Percentiles rank a stretch among this genome's conserved stretches.
Conservation (phyloP, 2,113 vertebrate genomes). For the Cyanoderma ruficeps region DNA sequence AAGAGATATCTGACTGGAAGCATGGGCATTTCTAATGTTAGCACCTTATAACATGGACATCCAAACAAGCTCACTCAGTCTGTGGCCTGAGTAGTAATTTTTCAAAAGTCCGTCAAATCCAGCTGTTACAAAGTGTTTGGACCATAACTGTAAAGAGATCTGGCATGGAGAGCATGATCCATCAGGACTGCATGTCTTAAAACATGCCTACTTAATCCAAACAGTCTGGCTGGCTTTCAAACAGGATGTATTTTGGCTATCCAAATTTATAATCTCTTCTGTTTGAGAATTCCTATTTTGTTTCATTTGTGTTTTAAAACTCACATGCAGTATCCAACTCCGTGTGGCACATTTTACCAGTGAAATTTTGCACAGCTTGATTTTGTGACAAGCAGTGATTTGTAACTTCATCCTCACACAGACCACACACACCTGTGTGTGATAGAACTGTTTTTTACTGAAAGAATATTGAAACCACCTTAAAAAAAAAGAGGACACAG, state of each 20-base stretch:
- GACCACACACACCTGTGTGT: background rate
- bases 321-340: background rate
- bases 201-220: background rate
- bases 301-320: conserved; percentile 6
- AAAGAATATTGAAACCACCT: background rate
- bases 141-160: background rate
- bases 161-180: background rate
- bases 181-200: background rate
- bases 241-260: background rate
- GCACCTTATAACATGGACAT: background rate
- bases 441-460: background rate
- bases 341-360: background rate
- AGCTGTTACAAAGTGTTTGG: background rate
- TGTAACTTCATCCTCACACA: background rate
- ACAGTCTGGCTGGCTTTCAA: background rate
- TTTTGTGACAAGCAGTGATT: background rate
- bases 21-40: background rate
- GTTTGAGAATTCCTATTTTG: background rate
- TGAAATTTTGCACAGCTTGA: background rate
- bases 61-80: background rate
- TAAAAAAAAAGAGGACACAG: background rate
- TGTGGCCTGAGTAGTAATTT: background rate
- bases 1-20: background rate
- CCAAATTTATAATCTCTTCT: background rate
- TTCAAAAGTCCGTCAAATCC: background rate